Base-by-base conservation (phyloP, 23 tunicate genomes). In the Halocynthia aurantium region DNA sequence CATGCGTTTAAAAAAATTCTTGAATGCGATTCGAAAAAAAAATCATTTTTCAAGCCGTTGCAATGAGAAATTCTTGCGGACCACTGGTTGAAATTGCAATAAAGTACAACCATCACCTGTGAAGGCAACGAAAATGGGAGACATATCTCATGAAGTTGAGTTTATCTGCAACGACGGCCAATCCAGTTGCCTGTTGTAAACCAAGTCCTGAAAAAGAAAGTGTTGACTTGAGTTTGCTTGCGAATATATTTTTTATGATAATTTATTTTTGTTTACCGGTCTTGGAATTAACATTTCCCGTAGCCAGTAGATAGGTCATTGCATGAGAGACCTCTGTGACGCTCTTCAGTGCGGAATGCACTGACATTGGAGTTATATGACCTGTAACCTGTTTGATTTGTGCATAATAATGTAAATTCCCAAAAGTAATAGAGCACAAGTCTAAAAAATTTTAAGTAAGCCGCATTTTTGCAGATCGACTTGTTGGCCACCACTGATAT, bases 91-190 rank as follows among this genome's bases (percentile, higher is more conserved):
- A n/a, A n/a, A n/a, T n/a, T n/a, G n/a, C 44, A 31, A 31, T 31
- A 31, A 31, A 4, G 44, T 0, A 31, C 44, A 31, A 31, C 44
- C 44, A 31, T 31, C 44, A 31, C 72, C 72, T 86, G 63, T 87
- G 94, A 6, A 93, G 70, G 63, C 85, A 85, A 17, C 98, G 75
- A 54, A 93, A 93, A 72, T 93, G 98, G 0, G 93, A 83, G 0
- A 80, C 31, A 62, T 83, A 93, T 62, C 98, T 51, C 83, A 87
- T 69, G 57, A 78, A 93, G 71, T 93, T 93, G 17, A 93, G 81
- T 51, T 93, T 93, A 54, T 93, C 98, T 8, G 89, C 98, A 19
- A 80, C 68, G 11, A 93, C 73, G 5, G 85, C 80, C 31, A 93
- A 69, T 5, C 98, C 98, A 12, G 84, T 57, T 68, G 69, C 51